Evolutionary conservation across 2,888 invertebrate genomes (phyloP), one percentile per base, ranked within the genome.

Genomic region (Drosophila anomalipes): DNA sequence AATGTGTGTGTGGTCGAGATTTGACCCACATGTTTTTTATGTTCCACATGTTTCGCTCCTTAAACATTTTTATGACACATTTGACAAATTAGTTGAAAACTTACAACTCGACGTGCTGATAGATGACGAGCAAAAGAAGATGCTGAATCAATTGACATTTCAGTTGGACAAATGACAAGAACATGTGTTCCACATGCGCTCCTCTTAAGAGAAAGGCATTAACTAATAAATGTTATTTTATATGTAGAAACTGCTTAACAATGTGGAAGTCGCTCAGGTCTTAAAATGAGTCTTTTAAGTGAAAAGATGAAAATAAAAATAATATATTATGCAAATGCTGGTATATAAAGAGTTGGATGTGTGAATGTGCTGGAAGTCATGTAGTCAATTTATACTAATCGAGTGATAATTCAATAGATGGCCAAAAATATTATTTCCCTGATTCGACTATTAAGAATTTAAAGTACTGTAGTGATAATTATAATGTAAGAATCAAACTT

Each of bases 81-180:
- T 82, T 85, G 88, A 86, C 89, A 87, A 86, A 89, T 89, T 89
- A 75, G 89, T 87, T 82, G 75, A 80, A 78, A 87, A 79, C 82
- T 84, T 78, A 84, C 78, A 69, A 61, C 78, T 78, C 61, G 72
- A 63, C 66, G 59, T 74, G 77, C 61, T 59, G 87, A 78, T 72
- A 77, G 73, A 79, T 47, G 47, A 26, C 16, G 16, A 4, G 16
- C 26, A 16, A 47, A 16, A 0, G 47, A 39, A 39, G 56, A 39
- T 61, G 66, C 51, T 60, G 64, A 52, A 57, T 59, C 56, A 71
- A 61, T 66, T 80, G 54, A 68, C 30, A 44, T 44, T 44, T 16
- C 59, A 35, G 51, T 57, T 30, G 28, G 16, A 14, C 33, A 74
- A 70, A 65, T 63, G 63, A n/a, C 44, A 54, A 2, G 6, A 52